A percentile compares a stretch with the other conserved stretches of the same genome.
Evolutionary conservation across 37 sponge, comb jelly and placozoan genomes (phyloP).

Genomic region (Spongia lamella): DNA sequence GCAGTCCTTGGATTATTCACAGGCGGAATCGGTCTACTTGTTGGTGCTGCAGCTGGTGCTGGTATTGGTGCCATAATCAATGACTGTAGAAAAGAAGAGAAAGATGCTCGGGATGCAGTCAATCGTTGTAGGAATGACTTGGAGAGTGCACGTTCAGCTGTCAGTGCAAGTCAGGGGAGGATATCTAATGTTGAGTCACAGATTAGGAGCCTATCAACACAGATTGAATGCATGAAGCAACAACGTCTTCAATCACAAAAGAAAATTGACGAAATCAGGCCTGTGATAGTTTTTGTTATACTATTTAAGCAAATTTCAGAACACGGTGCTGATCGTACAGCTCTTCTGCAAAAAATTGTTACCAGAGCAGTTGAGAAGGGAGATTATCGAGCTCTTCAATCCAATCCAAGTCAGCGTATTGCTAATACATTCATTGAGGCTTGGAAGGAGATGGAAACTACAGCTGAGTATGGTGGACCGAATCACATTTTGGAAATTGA

Average conservation of each 20-base stretch:
- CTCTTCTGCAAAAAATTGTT: too few relatives aligned
- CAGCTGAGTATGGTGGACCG: too few relatives aligned
- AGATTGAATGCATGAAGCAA: not conserved
- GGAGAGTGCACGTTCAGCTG: not conserved
- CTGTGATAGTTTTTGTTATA: slow-evolving; percentile 5
- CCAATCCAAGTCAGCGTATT: not conserved
- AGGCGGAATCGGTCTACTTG: not conserved
- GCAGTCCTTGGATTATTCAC: not conserved
- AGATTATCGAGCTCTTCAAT: not conserved
- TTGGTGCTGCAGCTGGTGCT: too few relatives aligned
- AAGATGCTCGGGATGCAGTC: not conserved
- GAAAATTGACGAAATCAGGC: slow-evolving; percentile 13
- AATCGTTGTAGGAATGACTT: not conserved
- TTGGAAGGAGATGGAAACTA: slow-evolving; percentile 17
- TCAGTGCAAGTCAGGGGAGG: not conserved
- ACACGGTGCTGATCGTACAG: not conserved
- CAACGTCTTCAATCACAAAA: not conserved
- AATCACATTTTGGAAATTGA: too few relatives aligned
- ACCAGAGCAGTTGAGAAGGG: slow-evolving; percentile 6
- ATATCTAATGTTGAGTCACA: not conserved
- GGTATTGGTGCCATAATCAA: slow-evolving; percentile 13
- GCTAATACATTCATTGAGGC: slow-evolving; percentile 26
- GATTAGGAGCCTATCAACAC: not conserved
- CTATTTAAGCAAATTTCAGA: not conserved
- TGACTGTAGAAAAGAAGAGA: slow-evolving; percentile 3